Conservation (phyloP, 2,797 vertebrate species). For the Anas capensis region DNA sequence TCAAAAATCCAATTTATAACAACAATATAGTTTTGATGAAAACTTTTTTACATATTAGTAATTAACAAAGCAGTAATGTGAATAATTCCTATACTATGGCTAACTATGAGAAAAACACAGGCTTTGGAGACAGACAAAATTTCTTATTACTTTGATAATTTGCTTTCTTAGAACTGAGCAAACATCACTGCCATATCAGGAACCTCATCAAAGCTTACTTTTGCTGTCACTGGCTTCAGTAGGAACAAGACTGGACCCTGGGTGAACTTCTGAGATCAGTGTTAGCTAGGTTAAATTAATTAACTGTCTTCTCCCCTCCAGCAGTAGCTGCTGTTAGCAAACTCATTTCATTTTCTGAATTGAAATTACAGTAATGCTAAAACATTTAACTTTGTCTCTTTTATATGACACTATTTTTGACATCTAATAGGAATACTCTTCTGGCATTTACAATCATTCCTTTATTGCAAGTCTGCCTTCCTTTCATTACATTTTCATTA, state of each 20-base stretch:
- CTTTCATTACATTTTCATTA: slow-evolving; percentile 49
- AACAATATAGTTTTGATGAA: not conserved
- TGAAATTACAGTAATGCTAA: slow-evolving; percentile 46
- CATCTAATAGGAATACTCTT: slow-evolving; percentile 29
- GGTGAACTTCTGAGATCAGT: not conserved
- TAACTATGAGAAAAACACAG: slow-evolving; percentile 7
- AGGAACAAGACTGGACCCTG: not conserved
- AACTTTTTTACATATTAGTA: not conserved
- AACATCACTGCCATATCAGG: not conserved
- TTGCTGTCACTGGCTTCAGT: not conserved
- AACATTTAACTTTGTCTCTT: slow-evolving; percentile 36
- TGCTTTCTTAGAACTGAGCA: not conserved
- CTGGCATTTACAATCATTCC: slow-evolving; percentile 9
- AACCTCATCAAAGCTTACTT: not conserved
- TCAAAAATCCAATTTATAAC: not conserved
- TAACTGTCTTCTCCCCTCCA: not conserved
- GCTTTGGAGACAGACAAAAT: not conserved
- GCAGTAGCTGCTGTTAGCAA: slow-evolving; percentile 22
- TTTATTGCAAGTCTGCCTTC: slow-evolving; percentile 17
- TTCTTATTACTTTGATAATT: not conserved
- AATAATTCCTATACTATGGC: slow-evolving; percentile 29
- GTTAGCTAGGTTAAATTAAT: slow-evolving; percentile 30
- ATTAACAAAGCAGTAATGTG: slow-evolving; percentile 31
- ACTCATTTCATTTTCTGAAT: slow-evolving; percentile 22
- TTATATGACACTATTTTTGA: slow-evolving; percentile 46